Base-by-base conservation (phyloP, 2,888 invertebrate genomes). In the Dryobotodes eremita region DNA sequence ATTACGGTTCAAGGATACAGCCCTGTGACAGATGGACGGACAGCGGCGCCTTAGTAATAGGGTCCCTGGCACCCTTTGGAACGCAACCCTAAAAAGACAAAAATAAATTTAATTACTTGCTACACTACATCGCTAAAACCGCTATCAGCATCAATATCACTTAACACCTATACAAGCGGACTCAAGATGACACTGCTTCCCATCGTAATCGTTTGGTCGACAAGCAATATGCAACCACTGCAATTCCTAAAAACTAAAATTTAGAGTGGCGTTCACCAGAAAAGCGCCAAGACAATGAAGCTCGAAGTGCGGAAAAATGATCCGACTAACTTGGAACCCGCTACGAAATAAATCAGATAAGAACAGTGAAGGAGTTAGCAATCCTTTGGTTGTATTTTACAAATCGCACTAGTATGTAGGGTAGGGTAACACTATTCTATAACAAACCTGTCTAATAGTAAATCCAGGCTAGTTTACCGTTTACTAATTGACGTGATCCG, bases 281-380 rank as follows among this genome's bases (percentile, higher is more conserved):
- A 13, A 53, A 64, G n/a, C 2, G 10, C 61, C 17, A 0, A n/a
- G 8, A n/a, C 17, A 53, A n/a, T 36, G 20, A 53, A 74, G 6
- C n/a, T 8, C 7, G 20, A 36, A 20, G 26, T 26, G 26, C 13
- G n/a, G 15, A 64, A 1, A 64, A 55, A 64, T 1, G 8, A 17
- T 23, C 5, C 17, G 46, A 65, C 7, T 17, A 11, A 17, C 11
- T 65, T 26, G 26, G 13, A 76, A 50, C 23, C 17, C 23, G 13
- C 42, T 77, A 42, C 5, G 20, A 76, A 77, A 59, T 31, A 26
- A 76, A 59, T 53, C 2, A n/a, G 10, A 53, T 26, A 26, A 31
- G 10, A n/a, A 7, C 2, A 46, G 6, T 15, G 20, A 20, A 23
- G 6, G 6, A 42, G 6, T 6, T 31, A 26, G 15, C 50, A 50